Conservation (phyloP, 2,888 invertebrate genomes). For the Syrista parreyssii region DNA sequence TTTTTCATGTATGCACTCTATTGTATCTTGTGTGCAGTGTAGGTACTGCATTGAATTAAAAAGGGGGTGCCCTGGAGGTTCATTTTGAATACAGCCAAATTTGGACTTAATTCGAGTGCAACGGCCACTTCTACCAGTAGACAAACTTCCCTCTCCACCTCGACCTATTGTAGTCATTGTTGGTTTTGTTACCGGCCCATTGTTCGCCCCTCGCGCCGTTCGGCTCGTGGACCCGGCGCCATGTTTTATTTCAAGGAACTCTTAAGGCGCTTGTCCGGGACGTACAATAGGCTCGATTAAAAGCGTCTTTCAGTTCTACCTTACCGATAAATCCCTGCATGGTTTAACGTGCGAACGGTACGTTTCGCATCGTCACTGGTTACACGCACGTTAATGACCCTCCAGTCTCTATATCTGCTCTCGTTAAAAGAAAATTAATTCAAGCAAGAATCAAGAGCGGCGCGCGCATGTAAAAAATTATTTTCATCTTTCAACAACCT, state of each 20-base stretch:
- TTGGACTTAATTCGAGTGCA: slow-evolving; percentile 5
- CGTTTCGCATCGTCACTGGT: not conserved
- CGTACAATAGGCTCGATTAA: slow-evolving; percentile 34
- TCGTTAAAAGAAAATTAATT: not conserved
- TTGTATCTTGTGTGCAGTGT: not conserved
- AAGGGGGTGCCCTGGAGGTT: not conserved
- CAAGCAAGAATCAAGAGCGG: not conserved
- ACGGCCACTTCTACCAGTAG: not conserved
- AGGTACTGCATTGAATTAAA: not conserved
- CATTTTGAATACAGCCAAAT: not conserved
- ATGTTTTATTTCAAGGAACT: slow-evolving; percentile 26
- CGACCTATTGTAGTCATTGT: slow-evolving; percentile 32
- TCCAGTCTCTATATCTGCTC: not conserved
- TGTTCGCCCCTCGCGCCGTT: slow-evolving; percentile 24
- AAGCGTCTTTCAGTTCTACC: slow-evolving; percentile 10
- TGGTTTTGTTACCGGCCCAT: slow-evolving; percentile 32
- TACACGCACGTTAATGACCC: not conserved
- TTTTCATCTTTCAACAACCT: not conserved
- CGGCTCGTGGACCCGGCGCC: not conserved
- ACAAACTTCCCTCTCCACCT: slow-evolving; percentile 29
- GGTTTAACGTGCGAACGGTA: not conserved
- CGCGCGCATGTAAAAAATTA: not conserved
- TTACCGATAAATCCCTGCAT: not conserved
- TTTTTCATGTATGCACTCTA: not conserved
- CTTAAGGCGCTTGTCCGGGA: not conserved